Evolutionary conservation across 2,888 invertebrate genomes (phyloP), one percentile per base, ranked within the genome.

Genomic region (Rotaria sp.): DNA sequence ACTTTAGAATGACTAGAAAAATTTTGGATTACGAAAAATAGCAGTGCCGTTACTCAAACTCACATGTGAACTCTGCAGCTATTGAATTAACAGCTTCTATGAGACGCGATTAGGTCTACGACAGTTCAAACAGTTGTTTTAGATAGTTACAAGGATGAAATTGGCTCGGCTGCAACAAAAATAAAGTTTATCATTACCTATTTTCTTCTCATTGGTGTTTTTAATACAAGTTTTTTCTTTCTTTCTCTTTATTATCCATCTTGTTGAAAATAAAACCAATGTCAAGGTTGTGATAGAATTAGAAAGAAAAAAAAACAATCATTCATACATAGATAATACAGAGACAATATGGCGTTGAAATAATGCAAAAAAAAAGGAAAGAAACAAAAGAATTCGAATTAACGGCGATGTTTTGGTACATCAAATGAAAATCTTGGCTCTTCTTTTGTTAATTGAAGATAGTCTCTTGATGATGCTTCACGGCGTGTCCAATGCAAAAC

Each of bases 401-500:
- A 50, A 41, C 45, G n/a, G 45, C 80, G 80, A 45, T 26, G 41
- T 26, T 45, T 80, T 26, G 80, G 80, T 26, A 80, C 13, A 35
- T 80, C 45, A n/a, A 80, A 45, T 2, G 80, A 80, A 80, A 15
- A 80, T 80, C n/a, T 80, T 15, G 80, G 80, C 13, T 80, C 80
- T 2, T 80, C 80, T 45, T 45, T 80, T 35, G 26, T 41, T 45
- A 80, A 80, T 45, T 80, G 80, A 26, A 80, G 45, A 80, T 45
- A 41, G 45, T 80, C 80, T 80, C 26, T 41, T 26, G 80, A 13
- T 26, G 80, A 45, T 45, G 75, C 26, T 41, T 80, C 80, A 45
- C 45, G 80, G n/a, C 45, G 80, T 45, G 8, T 45, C 93, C 93
- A 93, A 88, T 92, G 92, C 85, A 92, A 90, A n/a, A 92, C 90